Percentiles rank a stretch among this genome's conserved stretches.
Conservation (phyloP, 92 coral and sea anemone genomes). For the Meandrina meandrites region DNA sequence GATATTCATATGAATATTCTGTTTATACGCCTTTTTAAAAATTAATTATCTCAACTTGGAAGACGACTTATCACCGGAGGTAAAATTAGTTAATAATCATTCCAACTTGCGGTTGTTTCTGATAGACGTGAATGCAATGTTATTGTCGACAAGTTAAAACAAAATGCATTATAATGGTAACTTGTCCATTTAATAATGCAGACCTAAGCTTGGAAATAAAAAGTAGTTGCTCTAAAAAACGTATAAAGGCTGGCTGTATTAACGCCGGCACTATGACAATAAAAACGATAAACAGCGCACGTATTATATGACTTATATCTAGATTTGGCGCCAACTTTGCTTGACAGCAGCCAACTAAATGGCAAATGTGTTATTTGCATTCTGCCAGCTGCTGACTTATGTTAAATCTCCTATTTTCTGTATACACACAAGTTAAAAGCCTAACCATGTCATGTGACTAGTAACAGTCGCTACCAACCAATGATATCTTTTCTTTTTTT, state of each 20-base stretch:
- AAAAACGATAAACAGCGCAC: neutral
- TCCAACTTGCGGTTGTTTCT: neutral
- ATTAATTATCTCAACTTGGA: neutral
- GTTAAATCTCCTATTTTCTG: neutral
- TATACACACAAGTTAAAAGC: neutral
- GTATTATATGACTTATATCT: neutral
- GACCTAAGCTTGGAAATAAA: neutral
- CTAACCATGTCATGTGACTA: neutral
- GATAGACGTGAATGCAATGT: neutral
- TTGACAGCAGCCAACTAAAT: neutral
- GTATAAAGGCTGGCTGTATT: neutral
- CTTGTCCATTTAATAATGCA: neutral
- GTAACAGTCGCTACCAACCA: neutral
- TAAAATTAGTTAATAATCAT: neutral
- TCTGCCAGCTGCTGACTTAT: neutral
- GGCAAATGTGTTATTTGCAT: neutral
- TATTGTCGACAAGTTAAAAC: neutral
- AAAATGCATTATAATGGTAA: neutral
- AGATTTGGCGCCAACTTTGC: neutral
- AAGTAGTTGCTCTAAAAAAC: neutral
- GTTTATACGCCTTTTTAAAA: neutral
- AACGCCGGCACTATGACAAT: neutral
- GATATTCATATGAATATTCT: neutral
- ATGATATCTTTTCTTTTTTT: neutral
- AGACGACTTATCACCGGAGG: neutral